These are phyloP conservation scores for Semibalanus balanoides DNA, from an alignment of 1,140 invertebrate genomes.

Conservation along the genomic window DNA sequence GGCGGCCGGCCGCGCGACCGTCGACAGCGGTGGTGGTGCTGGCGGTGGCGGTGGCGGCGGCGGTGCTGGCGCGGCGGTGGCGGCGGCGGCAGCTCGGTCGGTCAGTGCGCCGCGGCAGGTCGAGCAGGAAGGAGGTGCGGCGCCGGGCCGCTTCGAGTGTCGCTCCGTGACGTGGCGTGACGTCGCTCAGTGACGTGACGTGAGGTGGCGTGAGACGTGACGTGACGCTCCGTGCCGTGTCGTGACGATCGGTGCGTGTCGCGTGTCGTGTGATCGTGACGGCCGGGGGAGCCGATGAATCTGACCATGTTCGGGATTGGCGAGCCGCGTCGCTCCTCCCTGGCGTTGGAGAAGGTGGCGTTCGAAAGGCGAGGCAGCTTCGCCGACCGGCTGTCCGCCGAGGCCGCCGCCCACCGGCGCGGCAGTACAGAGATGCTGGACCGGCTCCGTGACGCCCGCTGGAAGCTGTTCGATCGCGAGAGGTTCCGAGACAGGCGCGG, in stretches of 20 bases:
- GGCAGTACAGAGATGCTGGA: not conserved
- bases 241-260: not conserved
- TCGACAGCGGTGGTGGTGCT: no score
- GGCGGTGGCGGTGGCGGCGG: no score
- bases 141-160: no score
- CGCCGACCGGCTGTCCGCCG: not conserved
- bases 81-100: no score
- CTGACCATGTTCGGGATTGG: not conserved
- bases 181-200: no score
- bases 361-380: not conserved
- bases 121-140: not conserved
- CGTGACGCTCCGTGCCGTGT: no score
- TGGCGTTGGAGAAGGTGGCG: not conserved
- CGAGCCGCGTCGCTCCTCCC: not conserved
- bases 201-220: no score
- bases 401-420: not conserved
- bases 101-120: not conserved
- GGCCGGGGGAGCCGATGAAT: not conserved
- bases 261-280: no score
- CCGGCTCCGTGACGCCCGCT: not conserved
- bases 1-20: no score
- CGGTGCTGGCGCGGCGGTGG: no score
- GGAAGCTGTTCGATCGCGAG: not conserved
- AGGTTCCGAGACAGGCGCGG: not conserved
- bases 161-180: no score